Evolutionary conservation across 2,888 invertebrate species (phyloP).

Genomic region (Chloroclysta siterata): DNA sequence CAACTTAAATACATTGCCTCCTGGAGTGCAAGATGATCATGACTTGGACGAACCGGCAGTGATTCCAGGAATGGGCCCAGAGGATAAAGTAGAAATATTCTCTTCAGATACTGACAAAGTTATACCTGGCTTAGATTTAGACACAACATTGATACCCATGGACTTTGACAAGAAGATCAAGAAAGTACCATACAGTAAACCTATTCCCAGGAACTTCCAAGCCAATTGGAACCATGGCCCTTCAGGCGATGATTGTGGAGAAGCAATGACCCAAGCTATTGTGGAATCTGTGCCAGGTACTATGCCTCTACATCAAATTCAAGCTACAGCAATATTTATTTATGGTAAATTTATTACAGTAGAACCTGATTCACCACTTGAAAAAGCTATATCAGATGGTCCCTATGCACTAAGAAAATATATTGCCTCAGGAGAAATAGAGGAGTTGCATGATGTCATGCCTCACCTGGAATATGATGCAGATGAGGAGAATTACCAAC

Average conservation of each 20-base stretch:
- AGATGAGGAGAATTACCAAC: constrained; percentile 75
- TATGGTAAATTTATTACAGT: constrained; percentile 93
- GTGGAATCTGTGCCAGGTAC: constrained; percentile 91
- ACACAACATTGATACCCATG: constrained; percentile 86
- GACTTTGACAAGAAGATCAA: constrained; percentile 90
- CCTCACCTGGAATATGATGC: constrained; percentile 88
- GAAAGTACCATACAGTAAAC: constrained; percentile 97
- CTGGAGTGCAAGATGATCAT: constrained; percentile 86
- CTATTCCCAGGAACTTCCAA: constrained; percentile 98
- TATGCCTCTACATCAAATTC: constrained; percentile 90
- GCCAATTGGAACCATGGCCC: constrained; percentile 96
- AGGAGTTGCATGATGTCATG: constrained; percentile 91
- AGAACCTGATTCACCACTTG: constrained; percentile 90
- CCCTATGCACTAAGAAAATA: constrained; percentile 90
- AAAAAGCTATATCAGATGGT: constrained; percentile 91
- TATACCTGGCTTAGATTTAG: constrained; percentile 95
- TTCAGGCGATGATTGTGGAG: constrained; percentile 82
- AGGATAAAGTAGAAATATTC: constrained; percentile 93
- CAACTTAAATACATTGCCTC: constrained; percentile 95
- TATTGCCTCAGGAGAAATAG: constrained; percentile 92
- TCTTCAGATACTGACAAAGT: constrained; percentile 85
- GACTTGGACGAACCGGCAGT: constrained; percentile 90
- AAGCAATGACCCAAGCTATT: constrained; percentile 89
- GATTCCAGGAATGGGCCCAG: constrained; percentile 99
- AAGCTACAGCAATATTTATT: constrained; percentile 91